Conservation (phyloP, 2,888 invertebrate species). For the Tortricodes alternella region DNA sequence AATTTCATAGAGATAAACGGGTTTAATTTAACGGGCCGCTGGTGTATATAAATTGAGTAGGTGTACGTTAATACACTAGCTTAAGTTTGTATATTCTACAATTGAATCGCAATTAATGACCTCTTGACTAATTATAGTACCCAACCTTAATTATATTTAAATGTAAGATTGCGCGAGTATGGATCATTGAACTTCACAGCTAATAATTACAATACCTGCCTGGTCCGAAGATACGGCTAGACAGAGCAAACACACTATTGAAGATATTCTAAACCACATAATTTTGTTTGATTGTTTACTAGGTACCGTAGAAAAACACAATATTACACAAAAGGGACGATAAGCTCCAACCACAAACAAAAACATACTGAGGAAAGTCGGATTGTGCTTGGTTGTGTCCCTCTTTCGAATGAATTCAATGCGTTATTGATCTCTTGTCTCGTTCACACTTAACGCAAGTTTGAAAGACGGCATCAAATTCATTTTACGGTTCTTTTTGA, state of each 20-base stretch:
- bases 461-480: not conserved
- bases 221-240: constrained; percentile 32
- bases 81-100: too few species aligned
- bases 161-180: too few species aligned
- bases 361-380: constrained; percentile 9
- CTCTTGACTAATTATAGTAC: too few species aligned
- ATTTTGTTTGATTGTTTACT: not conserved
- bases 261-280: not conserved
- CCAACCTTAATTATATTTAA: too few species aligned
- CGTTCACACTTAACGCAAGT: not conserved
- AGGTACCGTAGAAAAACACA: not conserved
- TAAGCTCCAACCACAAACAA: constrained; percentile 7
- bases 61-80: too few species aligned
- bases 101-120: too few species aligned
- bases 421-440: not conserved
- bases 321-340: not conserved
- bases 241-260: constrained; percentile 26
- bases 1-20: too few species aligned
- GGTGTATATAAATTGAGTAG: too few species aligned
- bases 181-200: not conserved
- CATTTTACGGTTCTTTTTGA: too few species aligned
- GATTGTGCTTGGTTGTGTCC: not conserved
- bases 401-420: constrained; percentile 6
- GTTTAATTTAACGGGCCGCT: too few species aligned
- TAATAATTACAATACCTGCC: constrained; percentile 22